Evolutionary conservation across 2,888 invertebrate genomes (phyloP).

Genomic region (Drosophila monieri): DNA sequence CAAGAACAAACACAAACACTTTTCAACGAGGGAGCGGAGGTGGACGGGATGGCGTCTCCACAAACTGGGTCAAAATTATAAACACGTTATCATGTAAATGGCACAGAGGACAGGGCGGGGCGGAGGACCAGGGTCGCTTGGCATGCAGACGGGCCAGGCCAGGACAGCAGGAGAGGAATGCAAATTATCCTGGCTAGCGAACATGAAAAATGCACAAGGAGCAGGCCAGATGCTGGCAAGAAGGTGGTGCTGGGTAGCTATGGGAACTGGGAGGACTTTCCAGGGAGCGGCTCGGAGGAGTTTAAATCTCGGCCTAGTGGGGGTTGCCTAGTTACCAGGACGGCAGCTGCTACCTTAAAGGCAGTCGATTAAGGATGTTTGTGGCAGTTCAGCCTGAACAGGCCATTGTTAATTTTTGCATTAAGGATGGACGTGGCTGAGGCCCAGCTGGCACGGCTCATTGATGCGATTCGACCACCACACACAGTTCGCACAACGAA

Average conservation of each 20-base stretch:
- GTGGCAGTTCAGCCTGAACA: neutral
- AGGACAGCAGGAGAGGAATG: slow-evolving; percentile 44
- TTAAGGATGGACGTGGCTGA: slow-evolving; percentile 36
- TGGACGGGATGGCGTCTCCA: slow-evolving; percentile 36
- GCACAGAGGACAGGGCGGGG: slow-evolving; percentile 53
- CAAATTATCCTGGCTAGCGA: slow-evolving; percentile 64
- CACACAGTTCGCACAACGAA: slow-evolving; percentile 72
- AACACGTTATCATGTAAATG: slow-evolving; percentile 79
- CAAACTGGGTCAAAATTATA: slow-evolving; percentile 77
- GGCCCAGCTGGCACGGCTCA: slow-evolving; percentile 52
- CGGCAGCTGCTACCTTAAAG: neutral
- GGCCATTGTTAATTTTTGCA: slow-evolving; percentile 10
- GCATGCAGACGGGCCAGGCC: slow-evolving; percentile 10
- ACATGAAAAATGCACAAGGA: slow-evolving; percentile 42
- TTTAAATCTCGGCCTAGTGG: neutral
- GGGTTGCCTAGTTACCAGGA: neutral
- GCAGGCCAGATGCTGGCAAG: slow-evolving; percentile 20
- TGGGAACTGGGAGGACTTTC: slow-evolving; percentile 1
- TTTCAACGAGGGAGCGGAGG: slow-evolving; percentile 11
- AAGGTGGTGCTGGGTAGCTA: slow-evolving; percentile 11
- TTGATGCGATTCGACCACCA: slow-evolving; percentile 71
- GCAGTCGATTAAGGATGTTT: too few species aligned
- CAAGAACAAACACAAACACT: slow-evolving; percentile 34
- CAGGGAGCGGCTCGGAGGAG: neutral
- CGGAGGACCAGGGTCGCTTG: neutral